A percentile compares a stretch with the other conserved stretches of the same genome.
Evolutionary conservation across 2,888 invertebrate genomes (phyloP).

Genomic region (Temnothorax rugatulus): DNA sequence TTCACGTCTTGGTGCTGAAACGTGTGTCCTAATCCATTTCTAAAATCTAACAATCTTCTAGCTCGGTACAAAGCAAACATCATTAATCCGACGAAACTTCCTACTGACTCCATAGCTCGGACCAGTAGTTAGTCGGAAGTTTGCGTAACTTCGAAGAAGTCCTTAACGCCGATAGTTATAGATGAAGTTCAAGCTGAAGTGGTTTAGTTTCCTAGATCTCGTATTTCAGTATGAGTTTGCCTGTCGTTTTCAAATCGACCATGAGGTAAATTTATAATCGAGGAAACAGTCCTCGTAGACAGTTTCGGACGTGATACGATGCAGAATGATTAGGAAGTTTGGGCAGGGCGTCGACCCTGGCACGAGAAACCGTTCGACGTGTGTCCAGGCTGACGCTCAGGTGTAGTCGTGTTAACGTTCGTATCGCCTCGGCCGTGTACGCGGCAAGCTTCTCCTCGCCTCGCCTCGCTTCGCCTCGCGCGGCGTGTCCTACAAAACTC

Average conservation of each 20-base stretch:
- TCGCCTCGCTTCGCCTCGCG: background rate
- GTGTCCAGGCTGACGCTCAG: slow-evolving; percentile 61
- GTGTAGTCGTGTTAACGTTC: slow-evolving; percentile 49
- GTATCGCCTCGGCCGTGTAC: slow-evolving; percentile 7
- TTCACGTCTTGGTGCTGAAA: background rate
- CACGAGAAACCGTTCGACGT: slow-evolving; percentile 72
- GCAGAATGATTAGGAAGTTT: slow-evolving; percentile 69
- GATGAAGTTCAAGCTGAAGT: background rate
- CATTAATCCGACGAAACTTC: background rate
- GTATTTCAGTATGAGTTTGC: background rate
- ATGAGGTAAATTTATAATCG: background rate
- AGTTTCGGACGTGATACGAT: slow-evolving; percentile 25
- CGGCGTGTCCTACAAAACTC: slow-evolving; percentile 79
- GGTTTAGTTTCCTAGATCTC: background rate
- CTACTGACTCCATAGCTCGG: background rate
- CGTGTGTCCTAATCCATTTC: background rate
- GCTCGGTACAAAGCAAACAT: background rate
- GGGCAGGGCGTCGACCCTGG: slow-evolving; percentile 71
- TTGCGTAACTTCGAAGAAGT: background rate
- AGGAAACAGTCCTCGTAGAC: background rate
- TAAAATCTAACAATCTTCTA: background rate
- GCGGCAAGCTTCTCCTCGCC: background rate
- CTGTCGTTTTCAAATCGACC: background rate
- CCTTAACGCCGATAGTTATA: background rate
- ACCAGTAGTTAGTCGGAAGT: background rate